phyloP scores from a whole-genome alignment of 2,797 vertebrate genomes.

The Onychomys arenicola region DNA sequence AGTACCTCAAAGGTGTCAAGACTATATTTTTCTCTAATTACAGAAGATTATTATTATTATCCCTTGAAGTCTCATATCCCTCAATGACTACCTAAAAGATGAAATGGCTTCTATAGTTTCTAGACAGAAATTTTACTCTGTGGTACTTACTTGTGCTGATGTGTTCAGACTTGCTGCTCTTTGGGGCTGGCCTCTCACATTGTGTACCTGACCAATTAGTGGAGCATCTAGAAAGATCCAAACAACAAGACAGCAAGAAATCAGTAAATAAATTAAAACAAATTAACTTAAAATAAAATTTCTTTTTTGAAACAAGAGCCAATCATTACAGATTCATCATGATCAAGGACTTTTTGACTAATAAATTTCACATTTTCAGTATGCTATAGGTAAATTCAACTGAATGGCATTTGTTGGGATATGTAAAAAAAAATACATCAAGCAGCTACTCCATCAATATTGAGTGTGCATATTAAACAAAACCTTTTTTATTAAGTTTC shows the following conservation, averaged over 20 bases:
- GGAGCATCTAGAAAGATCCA: constrained; percentile 94
- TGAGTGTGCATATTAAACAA: background rate
- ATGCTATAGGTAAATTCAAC: background rate
- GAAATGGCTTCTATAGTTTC: background rate
- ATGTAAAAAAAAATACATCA: background rate
- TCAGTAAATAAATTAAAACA: constrained; percentile 76
- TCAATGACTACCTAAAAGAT: background rate
- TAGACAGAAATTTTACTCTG: constrained; percentile 1
- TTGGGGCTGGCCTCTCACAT: constrained; percentile 98
- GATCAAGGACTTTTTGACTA: constrained; percentile 37
- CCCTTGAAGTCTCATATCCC: background rate
- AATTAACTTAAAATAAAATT: constrained; percentile 61
- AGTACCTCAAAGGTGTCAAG: constrained; percentile 14
- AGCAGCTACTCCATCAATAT: background rate
- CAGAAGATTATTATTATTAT: background rate
- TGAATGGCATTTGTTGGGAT: background rate
- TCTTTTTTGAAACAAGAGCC: constrained; percentile 27
- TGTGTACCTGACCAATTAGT: constrained; percentile 99
- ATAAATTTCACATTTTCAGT: background rate
- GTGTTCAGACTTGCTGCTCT: constrained; percentile 98
- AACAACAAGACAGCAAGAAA: constrained; percentile 66
- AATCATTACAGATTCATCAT: constrained; percentile 61
- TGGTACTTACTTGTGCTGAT: constrained; percentile 94
- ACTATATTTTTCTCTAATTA: constrained; percentile 23
- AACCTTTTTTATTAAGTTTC: constrained; percentile 6